Evolutionary conservation across 2,797 vertebrate species (phyloP).

Genomic region (Gadopsis marmoratus): DNA sequence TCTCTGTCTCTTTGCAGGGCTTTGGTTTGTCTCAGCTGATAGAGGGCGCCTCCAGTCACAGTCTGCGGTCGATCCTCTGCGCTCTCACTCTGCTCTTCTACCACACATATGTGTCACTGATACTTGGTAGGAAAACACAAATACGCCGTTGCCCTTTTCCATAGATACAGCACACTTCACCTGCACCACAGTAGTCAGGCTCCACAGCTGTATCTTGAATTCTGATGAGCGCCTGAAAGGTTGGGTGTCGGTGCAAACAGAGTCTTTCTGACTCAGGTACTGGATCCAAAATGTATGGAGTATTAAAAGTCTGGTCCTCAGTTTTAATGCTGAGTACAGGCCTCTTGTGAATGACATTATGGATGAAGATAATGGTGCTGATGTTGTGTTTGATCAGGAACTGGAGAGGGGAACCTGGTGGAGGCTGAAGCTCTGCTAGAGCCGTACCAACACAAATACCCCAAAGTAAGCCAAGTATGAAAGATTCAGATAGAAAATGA

Average conservation of each 20-base stretch:
- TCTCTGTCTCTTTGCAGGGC: constrained; percentile 78
- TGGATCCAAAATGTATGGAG: background rate
- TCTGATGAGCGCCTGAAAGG: background rate
- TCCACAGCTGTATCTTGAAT: background rate
- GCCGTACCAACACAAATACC: constrained; percentile 93
- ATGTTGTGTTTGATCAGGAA: constrained; percentile 83
- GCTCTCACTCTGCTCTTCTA: constrained; percentile 94
- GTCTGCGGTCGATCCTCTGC: constrained; percentile 91
- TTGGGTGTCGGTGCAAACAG: background rate
- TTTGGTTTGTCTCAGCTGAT: constrained; percentile 91
- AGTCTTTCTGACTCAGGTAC: background rate
- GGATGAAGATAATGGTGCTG: background rate
- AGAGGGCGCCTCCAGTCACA: constrained; percentile 90
- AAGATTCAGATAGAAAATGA: background rate
- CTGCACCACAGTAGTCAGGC: background rate
- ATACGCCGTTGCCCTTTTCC: background rate
- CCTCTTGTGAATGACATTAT: background rate
- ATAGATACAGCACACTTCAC: background rate
- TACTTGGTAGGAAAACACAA: constrained; percentile 88
- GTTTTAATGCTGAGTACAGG: background rate
- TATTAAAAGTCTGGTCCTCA: background rate
- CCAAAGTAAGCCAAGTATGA: constrained; percentile 82
- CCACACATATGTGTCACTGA: constrained; percentile 94
- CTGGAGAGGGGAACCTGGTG: constrained; percentile 91
- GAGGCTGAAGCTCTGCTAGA: constrained; percentile 93